Percentiles rank a stretch among this genome's conserved stretches.
Conservation (phyloP, 1,140 invertebrate species). For the Drosophila varians region DNA sequence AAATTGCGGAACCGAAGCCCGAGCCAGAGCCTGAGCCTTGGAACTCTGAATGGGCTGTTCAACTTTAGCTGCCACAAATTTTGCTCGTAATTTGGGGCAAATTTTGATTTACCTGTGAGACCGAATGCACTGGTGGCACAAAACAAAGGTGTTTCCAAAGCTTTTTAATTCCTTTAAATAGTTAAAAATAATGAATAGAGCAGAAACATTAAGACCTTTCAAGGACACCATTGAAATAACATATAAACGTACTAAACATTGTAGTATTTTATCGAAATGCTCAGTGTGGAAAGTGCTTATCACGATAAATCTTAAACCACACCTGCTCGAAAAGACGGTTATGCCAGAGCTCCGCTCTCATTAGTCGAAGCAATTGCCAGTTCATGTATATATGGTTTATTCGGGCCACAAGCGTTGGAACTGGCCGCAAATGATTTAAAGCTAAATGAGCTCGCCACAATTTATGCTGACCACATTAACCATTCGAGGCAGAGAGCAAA, state of each 20-base stretch:
- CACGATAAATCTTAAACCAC: conserved; percentile 22
- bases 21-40: not conserved
- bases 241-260: not conserved
- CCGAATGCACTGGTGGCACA: conserved; percentile 2
- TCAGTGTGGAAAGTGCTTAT: conserved; percentile 17
- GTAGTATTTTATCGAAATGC: not conserved
- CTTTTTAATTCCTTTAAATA: not conserved
- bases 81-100: conserved; percentile 38
- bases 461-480: conserved; percentile 80
- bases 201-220: too few species aligned
- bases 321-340: conserved; percentile 14
- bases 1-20: conserved; percentile 28
- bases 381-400: conserved; percentile 52
- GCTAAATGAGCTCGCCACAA: conserved; percentile 71
- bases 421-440: conserved; percentile 72
- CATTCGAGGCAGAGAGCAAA: conserved; percentile 59
- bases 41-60: conserved; percentile 14
- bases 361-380: conserved; percentile 49
- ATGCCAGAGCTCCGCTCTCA: conserved; percentile 15
- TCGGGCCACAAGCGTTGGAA: conserved; percentile 28
- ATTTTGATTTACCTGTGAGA: conserved; percentile 41
- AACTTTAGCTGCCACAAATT: conserved; percentile 35
- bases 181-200: not conserved
- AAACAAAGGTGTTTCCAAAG: not conserved
- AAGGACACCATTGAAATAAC: too few species aligned